Evolutionary conservation across 2,113 vertebrate genomes (phyloP).

Genomic region (Sitta europaea): DNA sequence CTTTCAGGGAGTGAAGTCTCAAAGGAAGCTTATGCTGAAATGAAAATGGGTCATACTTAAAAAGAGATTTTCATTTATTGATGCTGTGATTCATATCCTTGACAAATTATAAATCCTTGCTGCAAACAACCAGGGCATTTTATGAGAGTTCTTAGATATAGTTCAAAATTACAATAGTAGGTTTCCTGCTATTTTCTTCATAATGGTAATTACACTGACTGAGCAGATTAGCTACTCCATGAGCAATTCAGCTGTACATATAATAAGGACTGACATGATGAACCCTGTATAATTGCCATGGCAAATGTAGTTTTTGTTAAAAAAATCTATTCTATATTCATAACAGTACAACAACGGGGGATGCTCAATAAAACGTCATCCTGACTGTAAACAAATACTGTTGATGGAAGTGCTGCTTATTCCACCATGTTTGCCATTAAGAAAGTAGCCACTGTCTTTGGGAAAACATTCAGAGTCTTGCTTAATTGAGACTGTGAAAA

Average conservation of each 20-base stretch:
- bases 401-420: conserved; percentile 37
- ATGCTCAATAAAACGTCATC: conserved; percentile 53
- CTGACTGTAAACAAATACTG: conserved; percentile 46
- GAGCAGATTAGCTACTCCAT: not conserved
- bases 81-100: not conserved
- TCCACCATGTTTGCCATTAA: conserved; percentile 7
- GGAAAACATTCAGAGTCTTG: conserved; percentile 29
- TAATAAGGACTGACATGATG: not conserved
- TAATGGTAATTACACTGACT: not conserved
- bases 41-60: not conserved
- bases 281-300: not conserved
- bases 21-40: not conserved
- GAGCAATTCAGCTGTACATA: not conserved
- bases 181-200: not conserved
- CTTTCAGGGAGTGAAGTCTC: not conserved
- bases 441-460: not conserved
- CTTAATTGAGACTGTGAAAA: conserved; percentile 48
- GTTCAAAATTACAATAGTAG: not conserved
- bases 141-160: not conserved
- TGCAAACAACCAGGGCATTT: not conserved
- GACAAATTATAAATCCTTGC: not conserved
- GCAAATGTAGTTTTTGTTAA: not conserved
- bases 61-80: not conserved
- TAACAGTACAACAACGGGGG: not conserved
- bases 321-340: conserved; percentile 2